Percentiles rank a stretch among this genome's conserved stretches.
These are phyloP conservation scores for Eucera pruinosa DNA, from an alignment of 2,888 invertebrate species.

Conservation along the genomic window DNA sequence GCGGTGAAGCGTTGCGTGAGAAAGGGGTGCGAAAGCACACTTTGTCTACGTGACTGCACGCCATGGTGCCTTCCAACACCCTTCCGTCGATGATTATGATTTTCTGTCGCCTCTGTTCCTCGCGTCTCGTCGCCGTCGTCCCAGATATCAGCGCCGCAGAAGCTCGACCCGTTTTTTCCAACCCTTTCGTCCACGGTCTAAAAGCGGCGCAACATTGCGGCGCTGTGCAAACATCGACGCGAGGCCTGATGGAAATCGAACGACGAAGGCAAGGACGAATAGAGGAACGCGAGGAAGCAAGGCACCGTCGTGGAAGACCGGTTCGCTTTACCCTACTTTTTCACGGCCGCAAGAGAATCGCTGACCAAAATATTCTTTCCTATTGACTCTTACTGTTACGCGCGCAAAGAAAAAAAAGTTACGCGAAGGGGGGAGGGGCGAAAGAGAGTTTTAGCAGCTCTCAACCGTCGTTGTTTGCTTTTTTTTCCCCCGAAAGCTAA, in stretches of 20 bases:
- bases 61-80: constrained; percentile 54
- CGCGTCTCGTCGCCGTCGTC: constrained; percentile 40
- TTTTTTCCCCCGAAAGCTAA: constrained; percentile 68
- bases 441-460: constrained; percentile 1
- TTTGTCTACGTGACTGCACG: constrained; percentile 61
- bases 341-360: constrained; percentile 56
- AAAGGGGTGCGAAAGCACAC: constrained; percentile 69
- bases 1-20: constrained; percentile 74
- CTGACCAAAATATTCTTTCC: constrained; percentile 65
- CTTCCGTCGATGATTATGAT: constrained; percentile 70
- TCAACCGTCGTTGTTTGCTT: constrained; percentile 66
- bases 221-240: constrained; percentile 65
- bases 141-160: constrained; percentile 34
- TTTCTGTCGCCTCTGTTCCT: constrained; percentile 65
- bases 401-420: constrained; percentile 39
- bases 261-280: constrained; percentile 45
- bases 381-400: constrained; percentile 52
- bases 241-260: constrained; percentile 69
- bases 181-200: constrained; percentile 51
- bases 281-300: constrained; percentile 30
- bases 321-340: constrained; percentile 65
- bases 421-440: constrained; percentile 25
- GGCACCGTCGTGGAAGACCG: constrained; percentile 67
- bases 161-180: constrained; percentile 68
- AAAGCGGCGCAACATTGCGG: constrained; percentile 27